Conservation (phyloP, 23 tunicate genomes). For the Halocynthia roretzi region DNA sequence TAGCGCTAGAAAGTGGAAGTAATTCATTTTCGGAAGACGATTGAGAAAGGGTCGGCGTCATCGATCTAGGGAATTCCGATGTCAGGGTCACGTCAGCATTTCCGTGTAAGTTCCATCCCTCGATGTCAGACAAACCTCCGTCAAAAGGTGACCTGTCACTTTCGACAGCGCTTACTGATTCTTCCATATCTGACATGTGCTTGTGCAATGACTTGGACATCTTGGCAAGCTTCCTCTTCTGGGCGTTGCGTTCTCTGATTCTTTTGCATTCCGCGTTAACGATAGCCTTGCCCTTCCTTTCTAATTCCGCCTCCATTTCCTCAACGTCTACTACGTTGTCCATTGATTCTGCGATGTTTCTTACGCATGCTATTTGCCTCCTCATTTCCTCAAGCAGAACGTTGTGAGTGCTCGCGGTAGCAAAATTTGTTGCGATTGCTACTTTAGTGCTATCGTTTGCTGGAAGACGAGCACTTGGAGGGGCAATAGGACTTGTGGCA, state of each 20-base stretch:
- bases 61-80: not conserved
- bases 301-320: conserved; percentile 11
- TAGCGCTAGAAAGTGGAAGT: no score
- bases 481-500: no score
- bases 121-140: not conserved
- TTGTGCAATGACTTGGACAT: conserved; percentile 19
- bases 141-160: not conserved
- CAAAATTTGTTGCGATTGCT: no score
- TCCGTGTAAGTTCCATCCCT: conserved; percentile 18
- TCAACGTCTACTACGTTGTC: conserved; percentile 18
- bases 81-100: conserved; percentile 1
- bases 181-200: conserved; percentile 14
- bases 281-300: conserved; percentile 2
- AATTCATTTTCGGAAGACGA: not conserved
- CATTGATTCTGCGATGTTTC: conserved; percentile 28
- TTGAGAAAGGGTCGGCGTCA: conserved; percentile 1
- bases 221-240: conserved; percentile 7
- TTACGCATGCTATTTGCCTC: conserved; percentile 15
- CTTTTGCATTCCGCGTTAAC: conserved; percentile 19
- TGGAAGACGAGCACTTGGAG: no score
- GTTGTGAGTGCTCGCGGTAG: conserved; percentile 4
- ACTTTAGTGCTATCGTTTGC: no score
- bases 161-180: conserved; percentile 15
- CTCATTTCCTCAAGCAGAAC: conserved; percentile 24
- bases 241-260: not conserved